These are phyloP conservation scores for Ephialtes manifestator DNA, from an alignment of 2,888 invertebrate species.

Conservation along the genomic window DNA sequence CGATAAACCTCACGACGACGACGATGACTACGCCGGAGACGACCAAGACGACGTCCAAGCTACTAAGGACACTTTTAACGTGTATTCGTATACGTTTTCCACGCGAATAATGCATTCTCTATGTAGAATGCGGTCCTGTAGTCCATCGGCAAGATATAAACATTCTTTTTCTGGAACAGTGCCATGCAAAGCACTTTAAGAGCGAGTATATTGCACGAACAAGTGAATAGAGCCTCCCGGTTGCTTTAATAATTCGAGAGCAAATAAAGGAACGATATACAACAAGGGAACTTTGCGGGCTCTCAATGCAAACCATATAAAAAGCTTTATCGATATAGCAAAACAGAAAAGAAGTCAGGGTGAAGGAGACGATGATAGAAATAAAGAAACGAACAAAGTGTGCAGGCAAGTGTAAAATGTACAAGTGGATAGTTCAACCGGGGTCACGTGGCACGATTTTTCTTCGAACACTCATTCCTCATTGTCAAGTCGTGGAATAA, in stretches of 20 bases:
- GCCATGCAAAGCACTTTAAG: slow-evolving; percentile 19
- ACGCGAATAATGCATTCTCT: slow-evolving; percentile 48
- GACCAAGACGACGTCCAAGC: slow-evolving; percentile 42
- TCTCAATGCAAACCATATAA: slow-evolving; percentile 1
- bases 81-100: slow-evolving; percentile 25
- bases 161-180: slow-evolving; percentile 33
- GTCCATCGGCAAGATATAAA: slow-evolving; percentile 5
- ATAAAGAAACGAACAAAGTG: background rate
- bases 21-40: slow-evolving; percentile 38
- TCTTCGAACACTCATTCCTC: background rate
- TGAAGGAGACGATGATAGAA: background rate
- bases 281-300: slow-evolving; percentile 5
- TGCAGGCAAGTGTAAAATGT: background rate
- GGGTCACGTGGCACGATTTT: background rate
- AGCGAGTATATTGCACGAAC: slow-evolving; percentile 4
- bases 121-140: background rate
- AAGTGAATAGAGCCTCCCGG: background rate
- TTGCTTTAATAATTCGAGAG: slow-evolving; percentile 10
- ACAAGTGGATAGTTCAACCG: background rate
- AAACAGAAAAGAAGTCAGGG: background rate
- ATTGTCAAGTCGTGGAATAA: background rate
- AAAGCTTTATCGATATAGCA: background rate
- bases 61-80: slow-evolving; percentile 58
- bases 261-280: slow-evolving; percentile 1
- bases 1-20: slow-evolving; percentile 66